Percentiles rank a stretch among this genome's conserved stretches.
Conservation (phyloP, 2,888 invertebrate genomes). For the Ctena decussata region DNA sequence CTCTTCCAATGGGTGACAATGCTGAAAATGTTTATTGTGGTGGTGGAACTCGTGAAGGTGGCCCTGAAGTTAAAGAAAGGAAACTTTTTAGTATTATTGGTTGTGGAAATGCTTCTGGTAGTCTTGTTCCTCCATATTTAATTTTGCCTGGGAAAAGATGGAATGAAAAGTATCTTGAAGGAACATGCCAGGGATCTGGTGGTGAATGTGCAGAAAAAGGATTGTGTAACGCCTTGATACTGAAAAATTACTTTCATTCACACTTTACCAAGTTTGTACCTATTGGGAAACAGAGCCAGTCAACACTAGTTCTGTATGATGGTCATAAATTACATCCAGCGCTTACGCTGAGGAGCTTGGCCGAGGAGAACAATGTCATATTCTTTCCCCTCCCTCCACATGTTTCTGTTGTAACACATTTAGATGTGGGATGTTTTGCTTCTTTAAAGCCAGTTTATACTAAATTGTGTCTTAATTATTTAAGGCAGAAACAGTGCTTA, state of each 20-base stretch:
- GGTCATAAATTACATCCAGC: not conserved
- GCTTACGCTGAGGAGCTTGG: not conserved
- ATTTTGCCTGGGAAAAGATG: not conserved
- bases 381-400: not conserved
- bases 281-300: not conserved
- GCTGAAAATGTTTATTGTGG: not conserved
- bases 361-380: not conserved
- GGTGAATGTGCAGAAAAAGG: not conserved
- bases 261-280: not conserved
- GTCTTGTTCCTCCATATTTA: not conserved
- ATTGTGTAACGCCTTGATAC: not conserved
- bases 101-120: not conserved
- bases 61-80: not conserved
- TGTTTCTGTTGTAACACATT: not conserved
- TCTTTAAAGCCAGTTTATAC: not conserved
- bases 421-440: not conserved
- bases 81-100: not conserved
- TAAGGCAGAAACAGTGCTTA: not conserved
- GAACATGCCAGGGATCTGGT: not conserved
- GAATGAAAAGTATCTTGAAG: not conserved
- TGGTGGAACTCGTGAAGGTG: not conserved
- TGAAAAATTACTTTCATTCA: not conserved
- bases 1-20: not conserved
- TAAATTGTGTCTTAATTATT: not conserved
- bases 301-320: not conserved